Percentiles rank a stretch among this genome's conserved stretches.
Conservation (phyloP, 2,888 invertebrate species). For the Bruchidius siliquastri region DNA sequence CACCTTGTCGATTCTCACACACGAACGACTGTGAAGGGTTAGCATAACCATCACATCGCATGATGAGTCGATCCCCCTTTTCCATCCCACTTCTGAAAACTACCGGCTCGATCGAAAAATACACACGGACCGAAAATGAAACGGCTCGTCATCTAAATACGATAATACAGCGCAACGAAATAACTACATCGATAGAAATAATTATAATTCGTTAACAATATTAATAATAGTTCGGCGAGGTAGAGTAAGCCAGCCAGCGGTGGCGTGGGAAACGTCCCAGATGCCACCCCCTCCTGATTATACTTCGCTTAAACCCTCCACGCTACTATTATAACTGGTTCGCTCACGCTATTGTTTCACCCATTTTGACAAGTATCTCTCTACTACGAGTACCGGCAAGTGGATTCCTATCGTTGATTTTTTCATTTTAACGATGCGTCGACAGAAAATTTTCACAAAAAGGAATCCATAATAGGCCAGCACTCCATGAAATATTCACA, state of each 20-base stretch:
- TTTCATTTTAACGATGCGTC: neutral
- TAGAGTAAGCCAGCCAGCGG: constrained; percentile 25
- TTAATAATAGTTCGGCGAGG: constrained; percentile 46
- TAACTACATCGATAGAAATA: constrained; percentile 31
- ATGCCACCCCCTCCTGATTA: constrained; percentile 49
- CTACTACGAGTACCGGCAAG: constrained; percentile 1
- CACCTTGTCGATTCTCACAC: neutral
- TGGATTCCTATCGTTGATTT: neutral
- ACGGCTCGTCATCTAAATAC: neutral
- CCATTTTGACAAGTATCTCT: constrained; percentile 24
- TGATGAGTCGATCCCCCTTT: neutral
- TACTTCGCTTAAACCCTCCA: constrained; percentile 44
- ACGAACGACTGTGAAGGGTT: neutral
- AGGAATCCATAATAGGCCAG: neutral
- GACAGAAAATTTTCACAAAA: neutral
- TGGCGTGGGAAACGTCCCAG: constrained; percentile 47
- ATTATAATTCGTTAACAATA: constrained; percentile 43
- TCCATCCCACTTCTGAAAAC: constrained; percentile 22
- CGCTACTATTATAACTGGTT: constrained; percentile 38
- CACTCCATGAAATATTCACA: neutral
- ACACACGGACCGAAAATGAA: neutral
- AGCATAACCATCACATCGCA: neutral
- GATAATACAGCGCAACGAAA: constrained; percentile 12
- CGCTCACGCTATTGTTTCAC: constrained; percentile 34
- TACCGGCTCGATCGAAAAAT: constrained; percentile 23